These are phyloP conservation scores for Tachina lurida DNA, from an alignment of 2,888 invertebrate species.

Conservation along the genomic window DNA sequence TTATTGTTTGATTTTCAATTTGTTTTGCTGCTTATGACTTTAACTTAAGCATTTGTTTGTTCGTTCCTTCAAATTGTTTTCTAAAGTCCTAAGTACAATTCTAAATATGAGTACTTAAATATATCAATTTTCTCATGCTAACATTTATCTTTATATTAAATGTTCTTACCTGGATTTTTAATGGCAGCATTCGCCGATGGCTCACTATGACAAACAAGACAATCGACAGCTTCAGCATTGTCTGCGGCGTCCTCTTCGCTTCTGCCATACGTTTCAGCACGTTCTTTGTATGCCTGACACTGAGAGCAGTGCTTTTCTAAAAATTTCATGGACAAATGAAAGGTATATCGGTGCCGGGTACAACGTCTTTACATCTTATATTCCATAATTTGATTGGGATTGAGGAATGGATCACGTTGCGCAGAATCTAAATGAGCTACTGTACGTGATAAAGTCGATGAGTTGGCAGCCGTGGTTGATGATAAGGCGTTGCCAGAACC, in stretches of 20 bases:
- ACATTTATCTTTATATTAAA: slow-evolving; percentile 51
- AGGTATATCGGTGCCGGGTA: slow-evolving; percentile 82
- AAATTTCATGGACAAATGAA: slow-evolving; percentile 82
- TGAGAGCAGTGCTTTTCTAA: slow-evolving; percentile 80
- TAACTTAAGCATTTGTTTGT: neutral
- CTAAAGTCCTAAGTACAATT: neutral
- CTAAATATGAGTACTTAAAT: neutral
- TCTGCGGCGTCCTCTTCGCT: slow-evolving; percentile 39
- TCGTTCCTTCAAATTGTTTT: neutral
- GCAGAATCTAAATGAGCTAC: slow-evolving; percentile 82
- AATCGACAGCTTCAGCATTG: slow-evolving; percentile 71
- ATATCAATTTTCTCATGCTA: neutral
- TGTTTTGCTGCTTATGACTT: neutral
- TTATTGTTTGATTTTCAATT: neutral
- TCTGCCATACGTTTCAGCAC: slow-evolving; percentile 67
- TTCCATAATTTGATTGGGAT: slow-evolving; percentile 83
- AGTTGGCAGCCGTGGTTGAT: slow-evolving; percentile 45
- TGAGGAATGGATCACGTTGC: slow-evolving; percentile 83
- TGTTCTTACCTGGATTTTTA: slow-evolving; percentile 47
- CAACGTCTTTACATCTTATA: slow-evolving; percentile 83
- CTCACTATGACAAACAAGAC: slow-evolving; percentile 58
- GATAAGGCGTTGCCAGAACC: slow-evolving; percentile 55
- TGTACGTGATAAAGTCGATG: slow-evolving; percentile 80
- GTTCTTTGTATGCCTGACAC: slow-evolving; percentile 76
- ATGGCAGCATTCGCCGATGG: slow-evolving; percentile 41